Conservation (phyloP, 2,113 vertebrate species). For the Taxidea taxus region DNA sequence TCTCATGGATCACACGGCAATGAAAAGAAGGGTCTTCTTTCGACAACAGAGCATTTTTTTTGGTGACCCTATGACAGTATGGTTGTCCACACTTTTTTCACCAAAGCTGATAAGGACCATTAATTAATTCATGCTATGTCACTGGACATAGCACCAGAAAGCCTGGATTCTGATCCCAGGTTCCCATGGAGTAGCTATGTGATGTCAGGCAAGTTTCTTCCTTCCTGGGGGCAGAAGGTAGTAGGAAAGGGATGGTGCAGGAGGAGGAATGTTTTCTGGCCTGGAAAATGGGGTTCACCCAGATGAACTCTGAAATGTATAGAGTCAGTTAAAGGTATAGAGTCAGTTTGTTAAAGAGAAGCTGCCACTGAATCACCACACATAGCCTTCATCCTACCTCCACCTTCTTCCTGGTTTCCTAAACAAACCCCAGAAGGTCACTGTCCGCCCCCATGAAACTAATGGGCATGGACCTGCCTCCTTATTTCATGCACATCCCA, state of each 20-base stretch:
- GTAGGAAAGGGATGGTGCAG: neutral
- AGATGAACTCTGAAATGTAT: neutral
- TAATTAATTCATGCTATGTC: neutral
- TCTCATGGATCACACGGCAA: neutral
- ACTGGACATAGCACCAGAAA: neutral
- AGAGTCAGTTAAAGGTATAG: no score
- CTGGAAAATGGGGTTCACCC: neutral
- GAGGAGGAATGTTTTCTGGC: neutral
- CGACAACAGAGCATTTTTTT: neutral
- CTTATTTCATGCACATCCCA: slow-evolving; percentile 18
- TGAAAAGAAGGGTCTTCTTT: neutral
- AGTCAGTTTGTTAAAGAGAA: neutral
- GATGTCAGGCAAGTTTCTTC: neutral
- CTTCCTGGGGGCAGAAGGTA: neutral
- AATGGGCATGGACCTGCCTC: neutral
- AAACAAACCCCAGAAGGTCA: neutral
- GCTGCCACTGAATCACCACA: neutral
- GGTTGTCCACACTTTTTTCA: neutral
- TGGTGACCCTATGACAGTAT: neutral
- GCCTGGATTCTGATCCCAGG: neutral
- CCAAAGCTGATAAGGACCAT: neutral
- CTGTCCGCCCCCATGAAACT: neutral
- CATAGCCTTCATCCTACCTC: neutral
- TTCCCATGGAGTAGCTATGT: neutral
- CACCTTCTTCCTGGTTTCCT: neutral